phyloP scores from a whole-genome alignment of 2,113 vertebrate species.

The Carassius gibelio region DNA sequence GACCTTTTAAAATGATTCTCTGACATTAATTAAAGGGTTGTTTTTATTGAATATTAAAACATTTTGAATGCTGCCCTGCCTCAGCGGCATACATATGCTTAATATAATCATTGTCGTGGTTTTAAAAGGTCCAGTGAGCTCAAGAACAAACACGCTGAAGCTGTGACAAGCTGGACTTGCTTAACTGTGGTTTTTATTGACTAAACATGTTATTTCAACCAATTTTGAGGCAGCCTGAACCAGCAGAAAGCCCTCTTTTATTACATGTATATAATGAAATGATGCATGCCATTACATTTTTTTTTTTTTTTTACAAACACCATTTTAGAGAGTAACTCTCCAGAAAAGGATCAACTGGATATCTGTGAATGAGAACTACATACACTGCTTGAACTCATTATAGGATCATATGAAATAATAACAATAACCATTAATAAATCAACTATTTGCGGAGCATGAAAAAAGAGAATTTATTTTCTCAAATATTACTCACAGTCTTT shows the following conservation, averaged over 20 bases:
- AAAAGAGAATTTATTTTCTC: background rate
- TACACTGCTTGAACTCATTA: background rate
- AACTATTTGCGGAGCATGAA: background rate
- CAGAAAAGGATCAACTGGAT: background rate
- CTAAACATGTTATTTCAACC: background rate
- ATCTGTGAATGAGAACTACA: background rate
- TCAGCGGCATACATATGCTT: background rate
- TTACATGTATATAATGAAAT: background rate
- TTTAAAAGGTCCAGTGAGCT: background rate
- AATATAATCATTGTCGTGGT: background rate
- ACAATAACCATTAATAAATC: background rate
- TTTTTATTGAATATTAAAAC: background rate
- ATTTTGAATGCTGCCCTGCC: background rate
- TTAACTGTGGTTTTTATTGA: background rate
- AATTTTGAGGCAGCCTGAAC: background rate
- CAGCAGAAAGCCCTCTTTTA: background rate
- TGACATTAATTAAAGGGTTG: background rate
- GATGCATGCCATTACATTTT: background rate
- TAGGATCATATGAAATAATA: slow-evolving; percentile 18
- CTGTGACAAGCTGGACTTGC: background rate
- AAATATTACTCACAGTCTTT: background rate
- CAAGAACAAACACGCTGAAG: background rate
- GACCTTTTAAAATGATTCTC: background rate
- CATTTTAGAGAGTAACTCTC: background rate
- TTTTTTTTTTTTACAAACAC: background rate